Conservation (phyloP, 2,797 vertebrate species). For the Cossypha niveicapilla region DNA sequence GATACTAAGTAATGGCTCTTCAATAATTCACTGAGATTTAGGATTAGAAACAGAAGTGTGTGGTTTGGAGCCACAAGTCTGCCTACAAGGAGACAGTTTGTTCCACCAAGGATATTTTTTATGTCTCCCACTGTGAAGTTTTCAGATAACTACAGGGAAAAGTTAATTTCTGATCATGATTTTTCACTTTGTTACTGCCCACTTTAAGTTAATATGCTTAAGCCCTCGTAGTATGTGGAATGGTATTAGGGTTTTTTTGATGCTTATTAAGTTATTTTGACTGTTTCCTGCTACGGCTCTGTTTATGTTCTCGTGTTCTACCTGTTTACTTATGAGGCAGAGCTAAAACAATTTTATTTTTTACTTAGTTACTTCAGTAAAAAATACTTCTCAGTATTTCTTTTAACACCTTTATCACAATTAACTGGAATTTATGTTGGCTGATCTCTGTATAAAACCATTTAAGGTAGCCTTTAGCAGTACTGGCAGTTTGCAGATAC, state of each 20-base stretch:
- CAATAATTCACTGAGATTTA: background rate
- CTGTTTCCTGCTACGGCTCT: background rate
- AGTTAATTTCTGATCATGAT: background rate
- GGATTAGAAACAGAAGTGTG: background rate
- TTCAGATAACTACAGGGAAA: background rate
- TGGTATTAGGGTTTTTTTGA: background rate
- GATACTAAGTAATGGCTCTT: background rate
- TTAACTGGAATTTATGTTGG: background rate
- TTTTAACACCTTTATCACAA: background rate
- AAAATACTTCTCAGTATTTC: background rate
- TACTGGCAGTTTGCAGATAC: background rate
- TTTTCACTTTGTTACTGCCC: background rate
- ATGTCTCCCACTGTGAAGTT: background rate
- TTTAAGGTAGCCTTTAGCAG: background rate
- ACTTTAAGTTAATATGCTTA: background rate
- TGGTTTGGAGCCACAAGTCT: background rate
- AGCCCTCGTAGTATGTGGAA: background rate
- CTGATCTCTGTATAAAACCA: background rate
- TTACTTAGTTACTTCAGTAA: background rate
- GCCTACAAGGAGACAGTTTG: background rate
- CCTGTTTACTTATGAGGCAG: background rate
- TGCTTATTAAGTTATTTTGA: background rate
- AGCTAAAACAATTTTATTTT: background rate
- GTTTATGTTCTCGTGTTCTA: background rate
- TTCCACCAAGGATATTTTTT: background rate